Conservation (phyloP, 37 sponge, comb jelly and placozoan species). For the Beroe ovata region DNA sequence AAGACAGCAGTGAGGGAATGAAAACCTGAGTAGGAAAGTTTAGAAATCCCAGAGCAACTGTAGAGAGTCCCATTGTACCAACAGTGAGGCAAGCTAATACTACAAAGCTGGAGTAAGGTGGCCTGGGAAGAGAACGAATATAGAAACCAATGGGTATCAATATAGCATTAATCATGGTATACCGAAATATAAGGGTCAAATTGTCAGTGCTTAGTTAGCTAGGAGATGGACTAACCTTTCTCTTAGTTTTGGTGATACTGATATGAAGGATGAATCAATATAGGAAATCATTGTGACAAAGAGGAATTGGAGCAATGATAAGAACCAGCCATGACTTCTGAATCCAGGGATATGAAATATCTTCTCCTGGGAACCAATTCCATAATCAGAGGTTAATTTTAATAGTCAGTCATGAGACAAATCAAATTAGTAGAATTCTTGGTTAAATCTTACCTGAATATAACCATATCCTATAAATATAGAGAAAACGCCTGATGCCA, state of each 20-base stretch:
- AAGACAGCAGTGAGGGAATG: too few species aligned
- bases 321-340: constrained; percentile 79
- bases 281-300: constrained; percentile 73
- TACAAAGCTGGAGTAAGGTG: constrained; percentile 71
- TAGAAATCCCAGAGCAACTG: constrained; percentile 79
- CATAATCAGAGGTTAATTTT: too few species aligned
- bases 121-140: constrained; percentile 27
- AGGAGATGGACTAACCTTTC: neutral
- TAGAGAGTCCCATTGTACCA: constrained; percentile 83
- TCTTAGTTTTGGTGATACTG: constrained; percentile 51
- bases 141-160: too few species aligned
- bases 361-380: constrained; percentile 72
- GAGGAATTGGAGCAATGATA: constrained; percentile 79
- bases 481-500: neutral
- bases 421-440: neutral
- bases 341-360: constrained; percentile 80
- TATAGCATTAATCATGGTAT: too few species aligned
- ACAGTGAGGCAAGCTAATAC: constrained; percentile 78
- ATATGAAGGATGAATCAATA: constrained; percentile 64
- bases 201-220: too few species aligned
- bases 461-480: constrained; percentile 21
- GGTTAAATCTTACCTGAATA: constrained; percentile 41
- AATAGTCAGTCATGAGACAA: neutral
- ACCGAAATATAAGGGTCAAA: too few species aligned
- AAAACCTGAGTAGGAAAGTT: constrained; percentile 89